These are phyloP conservation scores for Acleris emargana DNA, from an alignment of 2,888 invertebrate species.

Conservation along the genomic window DNA sequence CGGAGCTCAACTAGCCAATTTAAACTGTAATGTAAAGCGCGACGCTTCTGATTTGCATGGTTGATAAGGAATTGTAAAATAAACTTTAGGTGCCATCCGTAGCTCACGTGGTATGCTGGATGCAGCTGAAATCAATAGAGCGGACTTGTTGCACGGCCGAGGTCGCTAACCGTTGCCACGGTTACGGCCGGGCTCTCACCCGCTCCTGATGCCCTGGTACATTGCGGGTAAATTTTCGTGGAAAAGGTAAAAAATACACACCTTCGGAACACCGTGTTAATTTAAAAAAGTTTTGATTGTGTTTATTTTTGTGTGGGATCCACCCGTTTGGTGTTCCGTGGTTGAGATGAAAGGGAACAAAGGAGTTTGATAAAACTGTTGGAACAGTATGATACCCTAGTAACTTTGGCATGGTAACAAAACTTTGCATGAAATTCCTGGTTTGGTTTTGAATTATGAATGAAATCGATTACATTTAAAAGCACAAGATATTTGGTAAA, in stretches of 20 bases:
- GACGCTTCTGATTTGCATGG: not conserved
- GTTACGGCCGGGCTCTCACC: conserved; percentile 43
- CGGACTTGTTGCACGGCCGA: conserved; percentile 39
- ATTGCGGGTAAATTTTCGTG: conserved; percentile 18
- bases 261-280: not conserved
- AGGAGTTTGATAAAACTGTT: not conserved
- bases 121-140: conserved; percentile 38
- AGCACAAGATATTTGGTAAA: too few relatives aligned
- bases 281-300: not conserved
- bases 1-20: not conserved
- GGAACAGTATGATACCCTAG: not conserved
- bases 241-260: conserved; percentile 9
- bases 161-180: conserved; percentile 50
- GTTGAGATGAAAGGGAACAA: not conserved
- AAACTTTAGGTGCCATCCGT: conserved; percentile 1
- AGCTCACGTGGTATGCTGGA: conserved; percentile 24
- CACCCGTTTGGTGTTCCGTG: not conserved
- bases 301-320: not conserved
- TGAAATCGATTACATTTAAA: too few relatives aligned
- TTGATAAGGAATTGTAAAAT: conserved; percentile 2
- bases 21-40: not conserved
- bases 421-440: not conserved
- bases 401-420: not conserved
- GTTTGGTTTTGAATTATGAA: too few relatives aligned
- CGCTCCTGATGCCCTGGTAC: conserved; percentile 28